Percentiles rank a stretch among this genome's conserved stretches.
These are phyloP conservation scores for Pterocles gutturalis DNA, from an alignment of 2,113 vertebrate genomes.

Conservation along the genomic window DNA sequence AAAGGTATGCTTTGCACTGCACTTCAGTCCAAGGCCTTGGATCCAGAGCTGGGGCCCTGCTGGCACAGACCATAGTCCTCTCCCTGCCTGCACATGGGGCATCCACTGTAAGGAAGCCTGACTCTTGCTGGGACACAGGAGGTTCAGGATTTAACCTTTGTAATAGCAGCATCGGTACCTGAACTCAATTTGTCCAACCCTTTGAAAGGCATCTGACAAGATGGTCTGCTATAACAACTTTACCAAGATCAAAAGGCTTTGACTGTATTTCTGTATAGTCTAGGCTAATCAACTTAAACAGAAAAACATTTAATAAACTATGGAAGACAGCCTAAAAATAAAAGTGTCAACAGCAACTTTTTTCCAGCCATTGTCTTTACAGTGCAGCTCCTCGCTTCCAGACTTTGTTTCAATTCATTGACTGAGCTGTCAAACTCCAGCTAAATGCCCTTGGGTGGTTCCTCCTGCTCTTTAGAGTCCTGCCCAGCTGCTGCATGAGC, in stretches of 20 bases:
- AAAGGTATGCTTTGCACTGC: not conserved
- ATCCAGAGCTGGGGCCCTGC: not conserved
- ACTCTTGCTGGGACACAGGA: not conserved
- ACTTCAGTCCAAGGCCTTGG: not conserved
- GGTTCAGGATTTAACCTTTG: not conserved
- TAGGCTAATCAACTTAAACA: not conserved
- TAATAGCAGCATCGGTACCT: not conserved
- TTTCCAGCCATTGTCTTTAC: not conserved
- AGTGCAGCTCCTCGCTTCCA: not conserved
- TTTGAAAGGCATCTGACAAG: not conserved
- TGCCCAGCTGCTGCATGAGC: not conserved
- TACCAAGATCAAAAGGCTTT: not conserved
- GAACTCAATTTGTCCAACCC: not conserved
- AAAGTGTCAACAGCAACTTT: not conserved
- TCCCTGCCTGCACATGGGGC: not conserved
- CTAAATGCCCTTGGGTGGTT: not conserved
- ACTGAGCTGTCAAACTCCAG: not conserved
- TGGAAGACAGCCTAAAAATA: not conserved
- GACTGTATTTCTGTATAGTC: accelerated
- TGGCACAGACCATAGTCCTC: not conserved
- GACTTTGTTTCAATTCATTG: not conserved
- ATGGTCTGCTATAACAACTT: not conserved
- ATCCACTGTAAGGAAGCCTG: not conserved
- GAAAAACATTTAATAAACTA: not conserved
- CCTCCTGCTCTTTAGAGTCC: not conserved